Evolutionary conservation across 2,797 vertebrate species (phyloP).

Genomic region (Aselliscus stoliczkanus): DNA sequence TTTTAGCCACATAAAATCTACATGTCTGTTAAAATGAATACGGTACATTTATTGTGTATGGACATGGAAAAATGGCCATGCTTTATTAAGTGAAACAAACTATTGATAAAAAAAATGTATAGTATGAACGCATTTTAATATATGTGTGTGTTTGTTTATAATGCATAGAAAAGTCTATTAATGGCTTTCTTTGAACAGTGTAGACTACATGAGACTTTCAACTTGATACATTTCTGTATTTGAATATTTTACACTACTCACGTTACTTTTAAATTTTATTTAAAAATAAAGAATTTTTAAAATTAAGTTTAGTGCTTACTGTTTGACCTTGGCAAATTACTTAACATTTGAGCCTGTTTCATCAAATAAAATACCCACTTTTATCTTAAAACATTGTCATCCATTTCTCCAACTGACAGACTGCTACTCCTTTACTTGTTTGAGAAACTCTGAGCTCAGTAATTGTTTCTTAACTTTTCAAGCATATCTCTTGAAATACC

Average conservation of each 20-base stretch:
- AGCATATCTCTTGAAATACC: neutral
- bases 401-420: neutral
- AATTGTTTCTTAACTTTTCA: slow-evolving; percentile 3
- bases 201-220: slow-evolving; percentile 36
- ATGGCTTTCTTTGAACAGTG: slow-evolving; percentile 27
- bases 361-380: slow-evolving; percentile 2
- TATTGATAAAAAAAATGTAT: slow-evolving; percentile 37
- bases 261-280: slow-evolving; percentile 22
- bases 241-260: slow-evolving; percentile 40
- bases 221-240: slow-evolving; percentile 37
- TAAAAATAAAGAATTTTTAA: slow-evolving; percentile 49
- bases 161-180: slow-evolving; percentile 28
- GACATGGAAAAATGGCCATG: neutral
- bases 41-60: neutral
- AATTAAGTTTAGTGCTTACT: slow-evolving; percentile 31
- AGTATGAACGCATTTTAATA: slow-evolving; percentile 4
- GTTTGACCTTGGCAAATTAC: slow-evolving; percentile 39
- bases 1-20: neutral
- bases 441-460: neutral
- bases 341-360: slow-evolving; percentile 36
- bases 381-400: neutral
- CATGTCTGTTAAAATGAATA: neutral
- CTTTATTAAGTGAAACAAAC: slow-evolving; percentile 29
- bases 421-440: neutral
- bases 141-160: neutral